Conservation (phyloP, 2,888 invertebrate genomes). For the Drosophila fungiperda region DNA sequence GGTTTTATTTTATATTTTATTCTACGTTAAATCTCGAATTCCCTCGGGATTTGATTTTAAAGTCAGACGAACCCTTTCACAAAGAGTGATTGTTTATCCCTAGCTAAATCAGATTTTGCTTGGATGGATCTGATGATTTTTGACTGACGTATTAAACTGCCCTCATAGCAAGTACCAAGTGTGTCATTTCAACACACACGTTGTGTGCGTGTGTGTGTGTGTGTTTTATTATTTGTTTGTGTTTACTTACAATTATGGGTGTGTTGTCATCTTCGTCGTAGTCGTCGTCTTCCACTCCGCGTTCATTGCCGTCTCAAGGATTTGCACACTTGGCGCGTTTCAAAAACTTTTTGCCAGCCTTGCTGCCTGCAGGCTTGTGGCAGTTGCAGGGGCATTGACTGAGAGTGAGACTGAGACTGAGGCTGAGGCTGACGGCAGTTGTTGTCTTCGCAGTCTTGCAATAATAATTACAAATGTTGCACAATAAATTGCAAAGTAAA, state of each 20-base stretch:
- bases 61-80: neutral
- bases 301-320: constrained; percentile 68
- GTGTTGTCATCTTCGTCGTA: constrained; percentile 66
- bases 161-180: constrained; percentile 17
- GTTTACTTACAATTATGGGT: constrained; percentile 80
- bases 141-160: constrained; percentile 11
- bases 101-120: too few species aligned
- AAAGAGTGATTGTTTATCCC: neutral
- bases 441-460: constrained; percentile 61
- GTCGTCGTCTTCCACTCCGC: constrained; percentile 3
- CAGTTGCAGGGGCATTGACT: constrained; percentile 8
- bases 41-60: neutral
- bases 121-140: neutral
- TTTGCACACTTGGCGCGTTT: constrained; percentile 71
- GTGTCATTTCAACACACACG: constrained; percentile 1
- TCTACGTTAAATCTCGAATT: neutral
- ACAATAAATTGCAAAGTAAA: constrained; percentile 82
- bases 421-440: constrained; percentile 18
- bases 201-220: constrained; percentile 4
- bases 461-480: constrained; percentile 82
- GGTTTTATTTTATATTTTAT: neutral
- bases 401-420: constrained; percentile 6
- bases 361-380: constrained; percentile 27
- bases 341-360: constrained; percentile 58
- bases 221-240: constrained; percentile 53